Conservation (phyloP, 2,797 vertebrate species). For the Manis crassicaudata region DNA sequence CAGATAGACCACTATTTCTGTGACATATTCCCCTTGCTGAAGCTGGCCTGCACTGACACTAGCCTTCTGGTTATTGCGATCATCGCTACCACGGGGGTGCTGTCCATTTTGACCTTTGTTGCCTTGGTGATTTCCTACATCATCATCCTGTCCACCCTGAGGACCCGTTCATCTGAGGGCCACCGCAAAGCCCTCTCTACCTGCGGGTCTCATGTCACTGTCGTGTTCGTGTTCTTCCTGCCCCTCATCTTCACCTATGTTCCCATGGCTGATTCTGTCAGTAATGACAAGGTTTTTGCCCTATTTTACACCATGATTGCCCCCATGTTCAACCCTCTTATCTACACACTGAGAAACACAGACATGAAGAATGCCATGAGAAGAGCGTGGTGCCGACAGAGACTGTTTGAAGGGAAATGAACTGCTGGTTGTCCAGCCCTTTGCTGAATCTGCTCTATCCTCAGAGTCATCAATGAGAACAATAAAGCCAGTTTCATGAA, state of each 20-base stretch:
- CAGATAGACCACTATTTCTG: constrained; percentile 56
- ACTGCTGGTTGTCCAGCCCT: not conserved
- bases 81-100: not conserved
- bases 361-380: constrained; percentile 57
- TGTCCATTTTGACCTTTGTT: constrained; percentile 35
- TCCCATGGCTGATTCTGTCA: not conserved
- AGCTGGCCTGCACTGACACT: not conserved
- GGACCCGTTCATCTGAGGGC: not conserved
- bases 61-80: not conserved
- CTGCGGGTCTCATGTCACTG: constrained; percentile 29
- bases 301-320: constrained; percentile 58
- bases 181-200: constrained; percentile 56
- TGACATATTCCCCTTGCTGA: constrained; percentile 21
- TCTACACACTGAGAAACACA: constrained; percentile 55
- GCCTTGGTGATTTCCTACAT: constrained; percentile 46
- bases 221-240: constrained; percentile 60
- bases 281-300: not conserved
- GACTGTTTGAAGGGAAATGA: not conserved
- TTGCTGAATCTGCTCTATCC: accelerated
- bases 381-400: constrained; percentile 10
- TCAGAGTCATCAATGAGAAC: not conserved
- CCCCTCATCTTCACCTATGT: constrained; percentile 57
- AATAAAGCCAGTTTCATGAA: not conserved
- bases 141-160: constrained; percentile 13
- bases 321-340: constrained; percentile 51